Conservation (phyloP, 2,113 vertebrate genomes). For the Gymnorhina tibicen region DNA sequence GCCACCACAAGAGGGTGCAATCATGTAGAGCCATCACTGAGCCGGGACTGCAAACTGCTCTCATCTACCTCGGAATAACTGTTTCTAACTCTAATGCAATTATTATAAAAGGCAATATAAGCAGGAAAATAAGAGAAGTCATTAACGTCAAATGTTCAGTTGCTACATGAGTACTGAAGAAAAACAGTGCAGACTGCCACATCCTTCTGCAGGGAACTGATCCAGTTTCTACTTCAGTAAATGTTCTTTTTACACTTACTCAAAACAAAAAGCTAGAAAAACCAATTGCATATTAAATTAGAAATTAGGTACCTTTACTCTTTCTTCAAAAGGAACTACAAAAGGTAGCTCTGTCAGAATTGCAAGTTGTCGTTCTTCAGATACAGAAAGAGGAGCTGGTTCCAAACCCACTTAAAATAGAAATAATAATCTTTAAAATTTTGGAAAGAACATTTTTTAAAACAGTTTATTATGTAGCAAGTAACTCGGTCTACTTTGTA, state of each 20-base stretch:
- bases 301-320: constrained; percentile 88
- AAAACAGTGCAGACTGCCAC: neutral
- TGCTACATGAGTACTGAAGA: neutral
- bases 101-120: neutral
- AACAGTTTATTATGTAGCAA: neutral
- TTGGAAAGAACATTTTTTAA: neutral
- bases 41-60: neutral
- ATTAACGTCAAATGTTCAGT: neutral
- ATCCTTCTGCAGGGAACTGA: neutral
- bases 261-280: neutral
- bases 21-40: neutral
- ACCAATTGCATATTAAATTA: neutral
- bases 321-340: constrained; percentile 96
- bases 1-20: constrained; percentile 17
- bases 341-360: constrained; percentile 97
- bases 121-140: neutral
- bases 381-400: constrained; percentile 92
- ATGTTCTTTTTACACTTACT: neutral
- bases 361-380: constrained; percentile 93
- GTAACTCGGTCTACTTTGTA: neutral
- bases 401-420: constrained; percentile 85
- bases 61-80: accelerated
- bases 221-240: neutral
- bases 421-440: neutral
- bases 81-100: neutral